Evolutionary conservation across 2,113 vertebrate genomes (phyloP).

Genomic region (Lonchura striata): DNA sequence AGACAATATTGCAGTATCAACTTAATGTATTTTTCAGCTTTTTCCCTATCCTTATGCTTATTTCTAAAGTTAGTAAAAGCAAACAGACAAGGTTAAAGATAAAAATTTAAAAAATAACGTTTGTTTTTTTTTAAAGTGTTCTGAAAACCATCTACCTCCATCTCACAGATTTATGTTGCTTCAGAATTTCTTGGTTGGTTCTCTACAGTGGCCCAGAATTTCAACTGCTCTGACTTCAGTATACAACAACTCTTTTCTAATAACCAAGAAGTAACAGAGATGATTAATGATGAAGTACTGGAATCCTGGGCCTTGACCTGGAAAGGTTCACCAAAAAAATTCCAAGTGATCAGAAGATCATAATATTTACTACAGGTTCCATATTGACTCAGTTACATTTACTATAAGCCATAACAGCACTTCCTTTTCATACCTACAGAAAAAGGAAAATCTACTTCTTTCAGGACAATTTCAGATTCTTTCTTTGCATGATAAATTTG

Average conservation of each 20-base stretch:
- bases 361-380: background rate
- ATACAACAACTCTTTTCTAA: background rate
- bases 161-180: background rate
- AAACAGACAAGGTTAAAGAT: background rate
- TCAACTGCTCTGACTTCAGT: background rate
- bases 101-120: rapidly evolving
- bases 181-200: background rate
- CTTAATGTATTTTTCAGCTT: background rate
- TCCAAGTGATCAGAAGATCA: background rate
- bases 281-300: background rate
- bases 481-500: background rate
- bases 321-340: background rate
- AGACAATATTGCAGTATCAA: background rate
- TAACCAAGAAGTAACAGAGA: rapidly evolving
- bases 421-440: background rate
- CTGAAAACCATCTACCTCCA: background rate
- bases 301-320: background rate
- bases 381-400: background rate
- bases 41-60: rapidly evolving
- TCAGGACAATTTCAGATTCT: background rate
- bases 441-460: background rate
- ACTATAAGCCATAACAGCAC: rapidly evolving
- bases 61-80: background rate
- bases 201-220: background rate
- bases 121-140: background rate